A percentile compares a stretch with the other conserved stretches of the same genome.
Evolutionary conservation across 2,797 vertebrate genomes (phyloP).

Genomic region (Myotis myotis): DNA sequence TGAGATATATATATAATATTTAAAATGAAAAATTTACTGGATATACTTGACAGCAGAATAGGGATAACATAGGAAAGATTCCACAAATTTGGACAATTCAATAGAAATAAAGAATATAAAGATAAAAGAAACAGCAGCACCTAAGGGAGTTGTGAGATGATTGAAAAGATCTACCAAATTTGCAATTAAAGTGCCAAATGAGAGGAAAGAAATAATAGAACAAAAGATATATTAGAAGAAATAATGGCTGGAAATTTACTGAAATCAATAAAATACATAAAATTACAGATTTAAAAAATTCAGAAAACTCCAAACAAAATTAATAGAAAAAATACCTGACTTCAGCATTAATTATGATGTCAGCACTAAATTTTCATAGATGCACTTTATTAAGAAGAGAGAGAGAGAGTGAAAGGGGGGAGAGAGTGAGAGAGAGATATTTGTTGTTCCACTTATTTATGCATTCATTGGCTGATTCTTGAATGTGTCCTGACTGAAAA

Average conservation of each 20-base stretch:
- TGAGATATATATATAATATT: neutral
- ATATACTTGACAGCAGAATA: neutral
- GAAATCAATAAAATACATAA: neutral
- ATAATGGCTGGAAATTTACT: neutral
- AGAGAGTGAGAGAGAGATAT: no score
- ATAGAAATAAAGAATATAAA: neutral
- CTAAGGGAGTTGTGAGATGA: neutral
- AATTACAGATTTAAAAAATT: neutral
- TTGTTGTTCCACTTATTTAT: no score
- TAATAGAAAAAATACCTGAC: constrained; percentile 13
- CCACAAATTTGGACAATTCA: neutral
- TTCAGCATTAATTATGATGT: neutral
- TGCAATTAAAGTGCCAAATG: neutral
- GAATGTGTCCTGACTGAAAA: no score
- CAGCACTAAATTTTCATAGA: neutral
- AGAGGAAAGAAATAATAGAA: neutral
- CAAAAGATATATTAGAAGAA: neutral
- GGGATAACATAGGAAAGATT: neutral
- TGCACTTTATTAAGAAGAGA: neutral
- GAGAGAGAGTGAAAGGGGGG: no score
- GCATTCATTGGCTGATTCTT: no score
- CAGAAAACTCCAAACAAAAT: neutral
- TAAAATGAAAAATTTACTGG: neutral
- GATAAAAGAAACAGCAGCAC: neutral
- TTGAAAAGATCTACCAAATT: neutral